Base-by-base conservation (phyloP, 2,888 invertebrate species). In the Hetaerina titia region DNA sequence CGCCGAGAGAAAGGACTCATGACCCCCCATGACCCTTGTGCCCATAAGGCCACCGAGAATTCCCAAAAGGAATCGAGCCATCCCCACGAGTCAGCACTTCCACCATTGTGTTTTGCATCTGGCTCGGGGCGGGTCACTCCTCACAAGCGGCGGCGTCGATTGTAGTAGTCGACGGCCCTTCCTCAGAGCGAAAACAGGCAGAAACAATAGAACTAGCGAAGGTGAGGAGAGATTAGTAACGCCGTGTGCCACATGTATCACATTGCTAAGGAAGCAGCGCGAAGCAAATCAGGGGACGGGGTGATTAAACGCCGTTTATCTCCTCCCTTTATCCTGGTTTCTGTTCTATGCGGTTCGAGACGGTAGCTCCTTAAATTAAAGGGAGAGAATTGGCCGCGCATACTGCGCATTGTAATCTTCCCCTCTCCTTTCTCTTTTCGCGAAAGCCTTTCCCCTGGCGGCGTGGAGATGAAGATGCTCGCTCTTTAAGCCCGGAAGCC, bases 401-500 rank as follows among this genome's bases (percentile, higher is more conserved):
- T 5, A 60, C 13, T 60, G 60, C 60, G 60, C 60, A 60, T 11
- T 60, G 60, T 17, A 45, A 60, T 60, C 60, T 17, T 17, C 60
- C 19, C 63, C 63, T 13, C 63, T 15, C 4, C 63, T 63, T 63
- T 15, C 63, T 4, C 15, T 19, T 4, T 1, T 45, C 4, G 45
- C 45, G 45, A 45, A 45, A 45, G n/a, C 69, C 22, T 6, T n/a
- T n/a, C n/a, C 69, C 69, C n/a, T 22, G 69, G 69, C 69, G 22
- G 8, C 19, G n/a, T 22, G 8, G n/a, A 19, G 69, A 69, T 69
- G 69, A 69, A 69, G 69, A 69, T n/a, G 69, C 69, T 69, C 22
- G 69, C n/a, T 69, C n/a, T n/a, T 69, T n/a, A 69, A 69, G 69
- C 69, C 69, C 69, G 69, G 69, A 69, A 69, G 69, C 69, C 69